These are phyloP conservation scores for Protodeltote pygarga DNA, from an alignment of 2,888 invertebrate genomes.

Conservation along the genomic window DNA sequence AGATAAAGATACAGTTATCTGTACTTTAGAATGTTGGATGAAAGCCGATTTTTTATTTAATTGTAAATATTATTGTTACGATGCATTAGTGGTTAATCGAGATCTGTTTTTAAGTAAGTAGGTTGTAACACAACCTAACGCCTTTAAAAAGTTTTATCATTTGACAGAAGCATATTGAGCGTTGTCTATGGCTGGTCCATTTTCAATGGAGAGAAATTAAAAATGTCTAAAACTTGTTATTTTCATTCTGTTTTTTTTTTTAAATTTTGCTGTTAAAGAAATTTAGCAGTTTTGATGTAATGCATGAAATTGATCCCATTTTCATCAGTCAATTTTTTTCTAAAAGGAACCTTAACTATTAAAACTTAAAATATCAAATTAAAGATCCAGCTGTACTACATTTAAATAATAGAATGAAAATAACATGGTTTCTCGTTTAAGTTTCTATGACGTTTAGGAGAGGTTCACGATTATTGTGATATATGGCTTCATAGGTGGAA, in stretches of 20 bases:
- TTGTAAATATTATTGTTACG: conserved; percentile 75
- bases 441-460: conserved; percentile 72
- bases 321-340: background rate
- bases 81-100: conserved; percentile 72
- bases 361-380: background rate
- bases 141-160: conserved; percentile 59
- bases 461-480: conserved; percentile 58
- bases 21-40: conserved; percentile 38
- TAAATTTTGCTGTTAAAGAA: too few relatives aligned
- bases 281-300: too few relatives aligned
- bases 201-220: conserved; percentile 47
- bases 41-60: conserved; percentile 60
- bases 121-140: conserved; percentile 58
- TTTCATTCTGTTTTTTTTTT: conserved; percentile 45
- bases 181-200: conserved; percentile 65
- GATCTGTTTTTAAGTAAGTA: conserved; percentile 76
- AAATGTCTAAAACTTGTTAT: conserved; percentile 31
- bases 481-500: conserved; percentile 45
- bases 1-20: conserved; percentile 26
- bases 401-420: conserved; percentile 40
- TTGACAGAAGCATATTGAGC: conserved; percentile 63
- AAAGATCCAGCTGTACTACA: too few relatives aligned
- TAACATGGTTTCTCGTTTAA: conserved; percentile 43
- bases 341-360: background rate
- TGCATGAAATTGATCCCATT: too few relatives aligned